Base-by-base conservation (phyloP, 2,113 vertebrate species). In the Galemys pyrenaicus region DNA sequence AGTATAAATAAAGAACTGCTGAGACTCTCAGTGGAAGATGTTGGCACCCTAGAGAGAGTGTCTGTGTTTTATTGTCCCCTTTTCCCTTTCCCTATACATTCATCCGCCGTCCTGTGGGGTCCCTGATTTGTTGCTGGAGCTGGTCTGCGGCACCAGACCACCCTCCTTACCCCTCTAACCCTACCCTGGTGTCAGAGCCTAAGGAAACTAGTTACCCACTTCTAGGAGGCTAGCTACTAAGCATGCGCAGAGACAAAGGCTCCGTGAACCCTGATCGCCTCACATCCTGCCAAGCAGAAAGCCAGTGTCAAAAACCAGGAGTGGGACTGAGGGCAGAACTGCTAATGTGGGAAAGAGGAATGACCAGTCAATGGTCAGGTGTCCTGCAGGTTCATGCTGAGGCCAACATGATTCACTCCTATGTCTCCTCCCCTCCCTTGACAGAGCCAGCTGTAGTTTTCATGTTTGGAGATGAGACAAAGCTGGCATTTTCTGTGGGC, bases 351-450 rank as follows among this genome's bases (percentile, higher is more conserved):
- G 1, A 22, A 58, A 65, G 54, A 44, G 49, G 35, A 94, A 28
- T n/a, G 24, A 5, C 19, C 73, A 46, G 65, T 58, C 46, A 5
- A 86, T 26, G 49, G 46, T 88, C 51, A 71, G 86, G 19, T 1
- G 32, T 51, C 22, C 44, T 60, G 30, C 28, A 35, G 44, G 26
- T 93, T 95, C 51, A 8, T 19, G 81, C 88, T 89, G 88, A 92
- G 28, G 28, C 68, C 20, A 88, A 32, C 19, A 78, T 96, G 94
- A 95, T 85, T 97, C 88, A 87, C 80, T 9, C 54, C 41, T 4
- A 16, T 58, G 3, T 3, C 35, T 5, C 4, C 3, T n/a, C 4
- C 26, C 24, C 32, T 62, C 64, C 73, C 32, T 28, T 4, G 12
- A 71, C 44, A 60, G 20, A 68, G 84, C 35, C 10, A 78, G 37